Conservation (phyloP, 2,113 vertebrate genomes). For the Apistogramma diplotaenia region DNA sequence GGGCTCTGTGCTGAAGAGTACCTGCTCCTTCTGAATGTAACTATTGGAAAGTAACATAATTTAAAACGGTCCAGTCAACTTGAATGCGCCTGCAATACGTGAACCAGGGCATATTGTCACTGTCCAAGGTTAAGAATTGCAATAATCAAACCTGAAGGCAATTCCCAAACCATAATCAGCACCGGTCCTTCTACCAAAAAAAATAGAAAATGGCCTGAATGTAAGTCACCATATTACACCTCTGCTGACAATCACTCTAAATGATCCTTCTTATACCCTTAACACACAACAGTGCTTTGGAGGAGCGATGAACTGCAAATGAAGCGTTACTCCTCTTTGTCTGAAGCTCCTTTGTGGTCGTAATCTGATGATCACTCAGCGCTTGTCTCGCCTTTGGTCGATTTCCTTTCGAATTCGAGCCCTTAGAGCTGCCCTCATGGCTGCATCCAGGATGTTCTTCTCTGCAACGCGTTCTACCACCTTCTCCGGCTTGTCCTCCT, state of each 20-base stretch:
- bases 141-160: slow-evolving; percentile 11
- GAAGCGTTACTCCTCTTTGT: not conserved
- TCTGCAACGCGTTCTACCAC: slow-evolving; percentile 81
- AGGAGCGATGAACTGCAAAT: not conserved
- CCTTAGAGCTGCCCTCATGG: slow-evolving; percentile 82
- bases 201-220: not conserved
- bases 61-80: slow-evolving; percentile 13
- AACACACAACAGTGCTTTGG: not conserved
- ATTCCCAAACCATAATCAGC: not conserved
- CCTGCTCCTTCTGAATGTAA: not conserved
- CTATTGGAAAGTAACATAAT: not conserved
- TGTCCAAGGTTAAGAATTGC: not conserved
- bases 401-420: slow-evolving; percentile 83
- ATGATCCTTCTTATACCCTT: not conserved
- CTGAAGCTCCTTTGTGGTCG: not conserved
- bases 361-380: slow-evolving; percentile 61
- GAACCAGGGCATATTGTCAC: slow-evolving; percentile 1
- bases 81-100: slow-evolving; percentile 4
- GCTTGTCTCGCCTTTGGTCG: slow-evolving; percentile 81
- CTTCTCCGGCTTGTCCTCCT: slow-evolving; percentile 84
- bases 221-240: not conserved
- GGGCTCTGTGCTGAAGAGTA: slow-evolving; percentile 1
- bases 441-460: slow-evolving; percentile 80
- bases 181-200: not conserved
- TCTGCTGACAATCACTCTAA: slow-evolving; percentile 6